A percentile compares a stretch with the other conserved stretches of the same genome.
phyloP scores from a whole-genome alignment of 2,113 vertebrate genomes.

The Elaphurus davidianus region DNA sequence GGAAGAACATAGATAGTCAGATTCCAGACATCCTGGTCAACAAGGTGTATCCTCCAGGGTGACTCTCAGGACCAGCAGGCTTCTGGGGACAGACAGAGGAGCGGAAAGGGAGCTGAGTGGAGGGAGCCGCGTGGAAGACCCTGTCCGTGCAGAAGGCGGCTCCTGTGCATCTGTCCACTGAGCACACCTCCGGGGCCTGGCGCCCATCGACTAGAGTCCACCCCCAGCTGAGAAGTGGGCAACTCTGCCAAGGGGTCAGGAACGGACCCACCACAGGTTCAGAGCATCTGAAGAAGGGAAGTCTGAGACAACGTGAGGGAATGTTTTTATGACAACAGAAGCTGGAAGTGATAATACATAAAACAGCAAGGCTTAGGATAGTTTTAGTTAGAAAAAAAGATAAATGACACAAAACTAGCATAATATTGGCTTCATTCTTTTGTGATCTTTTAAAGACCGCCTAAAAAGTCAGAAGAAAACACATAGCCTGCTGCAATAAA shows the following conservation, averaged over 20 bases:
- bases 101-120: neutral
- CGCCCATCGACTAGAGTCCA: accelerated
- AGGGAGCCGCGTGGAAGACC: accelerated
- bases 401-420: neutral
- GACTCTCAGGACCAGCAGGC: neutral
- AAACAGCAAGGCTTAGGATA: neutral
- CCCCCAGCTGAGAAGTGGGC: neutral
- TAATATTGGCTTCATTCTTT: neutral
- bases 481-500: neutral
- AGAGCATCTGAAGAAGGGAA: neutral
- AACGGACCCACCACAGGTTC: neutral
- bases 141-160: accelerated
- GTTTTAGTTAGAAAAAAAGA: neutral
- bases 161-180: accelerated
- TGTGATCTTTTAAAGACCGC: neutral
- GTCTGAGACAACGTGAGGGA: neutral
- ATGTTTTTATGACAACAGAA: neutral
- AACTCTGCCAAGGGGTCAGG: too few relatives aligned
- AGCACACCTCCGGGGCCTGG: neutral
- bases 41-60: neutral
- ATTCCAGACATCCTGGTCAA: neutral
- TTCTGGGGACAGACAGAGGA: neutral
- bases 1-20: neutral
- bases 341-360: neutral
- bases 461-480: neutral